A percentile compares a stretch with the other conserved stretches of the same genome.
Conservation (phyloP, 2,888 invertebrate genomes). For the Agrotis segetum region DNA sequence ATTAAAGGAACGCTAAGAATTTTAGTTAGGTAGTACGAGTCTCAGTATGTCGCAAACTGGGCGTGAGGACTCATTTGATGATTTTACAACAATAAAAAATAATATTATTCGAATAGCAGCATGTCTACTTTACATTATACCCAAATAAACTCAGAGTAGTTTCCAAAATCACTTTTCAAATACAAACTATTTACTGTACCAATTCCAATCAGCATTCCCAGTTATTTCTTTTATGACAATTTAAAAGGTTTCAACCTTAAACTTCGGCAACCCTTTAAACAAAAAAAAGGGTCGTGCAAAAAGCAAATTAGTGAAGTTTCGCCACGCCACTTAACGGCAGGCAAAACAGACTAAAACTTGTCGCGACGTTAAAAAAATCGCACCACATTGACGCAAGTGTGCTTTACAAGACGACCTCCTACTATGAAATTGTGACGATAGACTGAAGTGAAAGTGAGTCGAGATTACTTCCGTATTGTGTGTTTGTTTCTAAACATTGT, state of each 20-base stretch:
- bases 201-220: background rate
- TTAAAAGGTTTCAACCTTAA: conserved; percentile 71
- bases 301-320: conserved; percentile 86
- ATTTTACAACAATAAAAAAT: no score
- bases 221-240: conserved; percentile 27
- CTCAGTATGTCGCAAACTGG: no score
- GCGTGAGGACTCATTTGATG: no score
- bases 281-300: conserved; percentile 75
- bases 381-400: conserved; percentile 77
- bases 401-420: conserved; percentile 10
- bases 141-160: no score
- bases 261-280: conserved; percentile 75
- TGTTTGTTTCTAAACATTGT: background rate
- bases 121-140: no score
- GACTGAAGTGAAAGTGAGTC: conserved; percentile 15
- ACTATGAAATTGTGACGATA: conserved; percentile 29
- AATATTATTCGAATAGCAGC: no score
- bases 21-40: no score
- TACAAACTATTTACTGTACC: background rate
- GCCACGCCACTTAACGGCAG: conserved; percentile 87
- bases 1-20: no score
- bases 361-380: conserved; percentile 87
- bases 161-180: background rate
- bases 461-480: conserved; percentile 5
- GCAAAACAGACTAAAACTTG: conserved; percentile 85